Evolutionary conservation across 2,113 vertebrate genomes (phyloP).

Genomic region (Indri indri): DNA sequence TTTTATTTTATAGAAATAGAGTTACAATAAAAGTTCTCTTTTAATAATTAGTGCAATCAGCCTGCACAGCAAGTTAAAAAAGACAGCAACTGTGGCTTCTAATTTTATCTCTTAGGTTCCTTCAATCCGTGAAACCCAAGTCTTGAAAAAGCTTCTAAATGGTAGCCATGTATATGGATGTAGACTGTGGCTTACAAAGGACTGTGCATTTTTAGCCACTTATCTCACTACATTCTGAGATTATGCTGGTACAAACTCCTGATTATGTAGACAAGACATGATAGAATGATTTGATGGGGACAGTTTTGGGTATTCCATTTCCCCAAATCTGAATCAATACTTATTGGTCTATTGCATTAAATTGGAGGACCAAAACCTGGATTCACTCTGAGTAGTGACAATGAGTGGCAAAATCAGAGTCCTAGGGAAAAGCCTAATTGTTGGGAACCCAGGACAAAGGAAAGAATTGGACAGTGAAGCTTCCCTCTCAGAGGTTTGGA

Average conservation of each 20-base stretch:
- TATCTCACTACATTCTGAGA: background rate
- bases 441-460: background rate
- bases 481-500: background rate
- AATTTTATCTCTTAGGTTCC: background rate
- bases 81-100: background rate
- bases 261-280: background rate
- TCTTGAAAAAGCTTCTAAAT: background rate
- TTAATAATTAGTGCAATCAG: background rate
- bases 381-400: background rate
- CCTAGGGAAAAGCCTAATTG: background rate
- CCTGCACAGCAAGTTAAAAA: constrained; percentile 7
- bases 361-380: background rate
- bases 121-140: background rate
- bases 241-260: background rate
- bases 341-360: background rate
- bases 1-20: constrained; percentile 3
- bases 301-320: background rate
- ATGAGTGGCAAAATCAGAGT: background rate
- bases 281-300: background rate
- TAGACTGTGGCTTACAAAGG: background rate
- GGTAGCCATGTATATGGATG: background rate
- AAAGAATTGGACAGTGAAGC: constrained; percentile 9
- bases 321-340: background rate
- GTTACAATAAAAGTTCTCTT: background rate
- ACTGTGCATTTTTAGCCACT: background rate